Conservation (phyloP, 2,888 invertebrate genomes). For the Mesoligia furuncula region DNA sequence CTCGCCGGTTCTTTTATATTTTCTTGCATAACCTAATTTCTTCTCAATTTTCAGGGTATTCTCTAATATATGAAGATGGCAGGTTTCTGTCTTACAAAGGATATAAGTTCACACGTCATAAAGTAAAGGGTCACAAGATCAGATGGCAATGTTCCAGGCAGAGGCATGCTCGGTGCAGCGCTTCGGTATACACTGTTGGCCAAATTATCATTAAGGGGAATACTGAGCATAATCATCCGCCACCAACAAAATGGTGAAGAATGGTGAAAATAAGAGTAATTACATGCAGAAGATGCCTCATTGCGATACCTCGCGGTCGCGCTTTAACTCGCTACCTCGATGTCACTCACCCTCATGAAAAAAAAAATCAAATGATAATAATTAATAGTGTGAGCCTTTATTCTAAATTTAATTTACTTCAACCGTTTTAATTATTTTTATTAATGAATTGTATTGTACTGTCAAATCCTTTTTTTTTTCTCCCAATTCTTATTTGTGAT, state of each 20-base stretch:
- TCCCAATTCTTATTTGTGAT: too few relatives aligned
- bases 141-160: slow-evolving; percentile 54
- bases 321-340: too few relatives aligned
- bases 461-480: too few relatives aligned
- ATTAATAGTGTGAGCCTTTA: too few relatives aligned
- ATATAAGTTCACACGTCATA: slow-evolving; percentile 51
- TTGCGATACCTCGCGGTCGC: too few relatives aligned
- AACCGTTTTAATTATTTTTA: too few relatives aligned
- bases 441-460: too few relatives aligned
- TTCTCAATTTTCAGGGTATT: slow-evolving; percentile 30
- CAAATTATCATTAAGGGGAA: slow-evolving; percentile 24
- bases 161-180: slow-evolving; percentile 32
- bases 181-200: slow-evolving; percentile 30
- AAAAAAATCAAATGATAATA: too few relatives aligned
- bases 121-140: slow-evolving; percentile 43
- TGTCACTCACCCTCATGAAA: too few relatives aligned
- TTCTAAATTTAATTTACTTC: too few relatives aligned
- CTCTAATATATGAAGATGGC: slow-evolving; percentile 37
- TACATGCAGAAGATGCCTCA: not conserved
- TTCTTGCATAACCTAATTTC: not conserved
- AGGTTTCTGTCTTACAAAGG: slow-evolving; percentile 50
- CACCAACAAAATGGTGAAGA: slow-evolving; percentile 43
- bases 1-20: too few relatives aligned
- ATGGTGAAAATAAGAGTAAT: not conserved
- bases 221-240: slow-evolving; percentile 39